A percentile compares a stretch with the other conserved stretches of the same genome.
These are phyloP conservation scores for Brienomyrus longianalis DNA, from an alignment of 2,113 vertebrate genomes.

Conservation along the genomic window DNA sequence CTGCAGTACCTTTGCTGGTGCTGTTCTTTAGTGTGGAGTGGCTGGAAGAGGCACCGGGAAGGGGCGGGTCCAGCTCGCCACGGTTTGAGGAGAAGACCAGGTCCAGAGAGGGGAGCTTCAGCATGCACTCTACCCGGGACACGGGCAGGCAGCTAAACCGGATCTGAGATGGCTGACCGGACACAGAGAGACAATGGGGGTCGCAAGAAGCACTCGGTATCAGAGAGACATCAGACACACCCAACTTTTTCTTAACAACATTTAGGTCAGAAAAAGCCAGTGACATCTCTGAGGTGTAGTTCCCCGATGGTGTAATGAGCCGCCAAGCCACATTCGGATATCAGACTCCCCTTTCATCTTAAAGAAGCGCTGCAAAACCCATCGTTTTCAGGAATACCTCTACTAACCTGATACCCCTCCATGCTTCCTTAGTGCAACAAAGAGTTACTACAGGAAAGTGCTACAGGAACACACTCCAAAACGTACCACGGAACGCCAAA, in stretches of 20 bases:
- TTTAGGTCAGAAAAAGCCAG: not conserved
- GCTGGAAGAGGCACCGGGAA: slow-evolving; percentile 49
- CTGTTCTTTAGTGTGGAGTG: slow-evolving; percentile 64
- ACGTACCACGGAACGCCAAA: too few relatives aligned
- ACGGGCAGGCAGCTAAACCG: slow-evolving; percentile 95
- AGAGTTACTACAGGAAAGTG: too few relatives aligned
- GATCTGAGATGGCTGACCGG: slow-evolving; percentile 86
- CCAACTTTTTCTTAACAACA: not conserved
- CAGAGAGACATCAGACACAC: not conserved
- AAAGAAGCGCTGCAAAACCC: not conserved
- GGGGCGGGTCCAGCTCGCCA: slow-evolving; percentile 79
- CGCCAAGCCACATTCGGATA: not conserved
- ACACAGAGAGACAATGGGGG: slow-evolving; percentile 21
- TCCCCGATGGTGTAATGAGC: not conserved
- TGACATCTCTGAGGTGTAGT: not conserved
- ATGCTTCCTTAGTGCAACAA: too few relatives aligned
- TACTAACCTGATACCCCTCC: too few relatives aligned
- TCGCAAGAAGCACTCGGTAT: not conserved
- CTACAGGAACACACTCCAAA: too few relatives aligned
- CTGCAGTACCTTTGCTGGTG: slow-evolving; percentile 68
- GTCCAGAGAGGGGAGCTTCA: slow-evolving; percentile 91
- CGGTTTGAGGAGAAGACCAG: slow-evolving; percentile 97
- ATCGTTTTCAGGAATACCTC: not conserved
- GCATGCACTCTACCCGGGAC: slow-evolving; percentile 95
- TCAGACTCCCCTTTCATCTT: not conserved